Base-by-base conservation (phyloP, 1,140 invertebrate species). In the Diprion similis region DNA sequence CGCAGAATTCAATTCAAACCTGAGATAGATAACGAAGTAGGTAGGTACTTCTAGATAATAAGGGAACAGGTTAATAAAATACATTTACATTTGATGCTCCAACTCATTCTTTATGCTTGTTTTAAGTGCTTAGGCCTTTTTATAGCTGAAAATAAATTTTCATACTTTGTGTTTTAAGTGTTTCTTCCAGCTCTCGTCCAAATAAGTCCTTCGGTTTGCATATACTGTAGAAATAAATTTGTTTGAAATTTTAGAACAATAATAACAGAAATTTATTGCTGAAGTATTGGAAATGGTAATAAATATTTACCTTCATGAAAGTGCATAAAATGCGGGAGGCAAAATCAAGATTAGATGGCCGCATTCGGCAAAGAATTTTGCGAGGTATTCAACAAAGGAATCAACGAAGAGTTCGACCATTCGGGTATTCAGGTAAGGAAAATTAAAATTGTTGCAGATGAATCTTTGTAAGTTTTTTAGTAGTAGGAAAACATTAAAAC, bases 381-480 rank as follows among this genome's bases (percentile, higher is more conserved):
- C 48, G 48, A 51, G 48, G 48, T n/a, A n/a, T n/a, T n/a, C n/a
- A n/a, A n/a, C n/a, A n/a, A n/a, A n/a, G n/a, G n/a, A n/a, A n/a
- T n/a, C n/a, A n/a, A n/a, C n/a, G n/a, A n/a, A n/a, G n/a, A n/a
- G n/a, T n/a, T n/a, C n/a, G n/a, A n/a, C n/a, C 9, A 51, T 51
- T 51, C 48, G 48, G 48, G 48, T 51, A 51, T 51, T 51, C 48
- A 51, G 48, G 48, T 51, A 51, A 51, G 48, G 48, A 51, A 51
- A 51, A 15, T 51, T 51, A 51, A 51, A 8, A 15, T 51, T 51
- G 15, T 51, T 51, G 48, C 15, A 51, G 15, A 15, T 51, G 48
- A 15, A 51, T 51, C 15, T 51, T 51, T 51, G 8, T 8, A 10
- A 51, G 15, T 51, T 51, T 51, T 51, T 51, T 8, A 51, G 48